A percentile compares a stretch with the other conserved stretches of the same genome.
Conservation (phyloP, 2,113 vertebrate genomes). For the Anguilla rostrata region DNA sequence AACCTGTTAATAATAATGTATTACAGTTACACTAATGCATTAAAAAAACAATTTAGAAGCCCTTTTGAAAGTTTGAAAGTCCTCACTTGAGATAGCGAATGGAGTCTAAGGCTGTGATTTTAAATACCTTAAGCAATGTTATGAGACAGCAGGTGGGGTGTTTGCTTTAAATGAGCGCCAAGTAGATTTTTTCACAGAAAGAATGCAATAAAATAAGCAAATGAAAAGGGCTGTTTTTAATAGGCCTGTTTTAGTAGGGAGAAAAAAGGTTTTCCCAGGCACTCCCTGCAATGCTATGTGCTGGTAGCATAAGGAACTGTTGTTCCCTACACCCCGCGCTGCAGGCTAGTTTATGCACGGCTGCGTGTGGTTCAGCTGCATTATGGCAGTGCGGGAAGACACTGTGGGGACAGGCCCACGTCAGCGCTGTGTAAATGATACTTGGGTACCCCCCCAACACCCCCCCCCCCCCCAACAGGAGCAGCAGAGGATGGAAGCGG, state of each 20-base stretch:
- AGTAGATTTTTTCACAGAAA: not conserved
- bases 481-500: slow-evolving; percentile 61
- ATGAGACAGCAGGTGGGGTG: not conserved
- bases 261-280: not conserved
- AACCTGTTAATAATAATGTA: too few species aligned
- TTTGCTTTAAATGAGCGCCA: not conserved
- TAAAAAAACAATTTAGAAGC: not conserved
- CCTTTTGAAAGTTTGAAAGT: not conserved
- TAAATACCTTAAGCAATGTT: not conserved
- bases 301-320: not conserved
- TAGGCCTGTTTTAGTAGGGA: not conserved
- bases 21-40: not conserved
- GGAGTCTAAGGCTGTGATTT: not conserved
- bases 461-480: slow-evolving; percentile 63
- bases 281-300: not conserved
- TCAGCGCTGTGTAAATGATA: slow-evolving; percentile 46
- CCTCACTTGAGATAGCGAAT: not conserved
- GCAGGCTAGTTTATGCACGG: not conserved
- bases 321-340: not conserved
- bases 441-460: slow-evolving; percentile 38
- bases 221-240: not conserved
- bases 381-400: slow-evolving; percentile 34
- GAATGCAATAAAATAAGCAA: not conserved
- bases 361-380: slow-evolving; percentile 37
- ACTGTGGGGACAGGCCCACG: slow-evolving; percentile 37